Base-by-base conservation (phyloP, 2,888 invertebrate species). In the Amphipoea oculea region DNA sequence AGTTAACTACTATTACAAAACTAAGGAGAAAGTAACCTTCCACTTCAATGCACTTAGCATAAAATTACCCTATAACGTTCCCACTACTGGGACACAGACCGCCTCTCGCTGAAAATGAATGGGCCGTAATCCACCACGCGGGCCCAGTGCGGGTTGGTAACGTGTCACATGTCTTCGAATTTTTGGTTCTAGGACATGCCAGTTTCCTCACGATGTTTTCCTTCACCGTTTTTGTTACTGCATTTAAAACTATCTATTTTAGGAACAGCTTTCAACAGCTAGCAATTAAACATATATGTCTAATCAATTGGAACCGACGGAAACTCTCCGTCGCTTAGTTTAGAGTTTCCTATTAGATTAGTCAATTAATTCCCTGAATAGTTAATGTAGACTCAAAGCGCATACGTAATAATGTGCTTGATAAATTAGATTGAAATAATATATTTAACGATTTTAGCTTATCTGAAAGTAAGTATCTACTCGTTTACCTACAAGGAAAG, bases 221-320 rank as follows among this genome's bases (percentile, higher is more conserved):
- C 57, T 4, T 57, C 57, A 23, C 4, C 4, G 11, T 11, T 23
- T 57, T 57, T 57, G 40, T 65, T 63, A 63, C 36, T 63, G 29
- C 63, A 29, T 7, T 36, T 63, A 63, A 36, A 65, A 65, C 20
- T 40, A 23, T 23, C 3, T 54, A 57, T 45, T 80, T n/a, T n/a
- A 48, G 3, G 23, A 67, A 71, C 42, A 4, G 5, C 54, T 62
- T 69, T 80, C 2, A 48, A 20, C 12, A 84, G 20, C 60, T n/a
- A 57, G 40, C 20, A 65, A 74, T 77, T 74, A 72, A 68, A 72
- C 57, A 73, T 72, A 69, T 57, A 76, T 63, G 78, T 76, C 72
- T 85, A 88, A 82, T 84, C 83, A 88, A 83, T 80, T 71, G 72
- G 62, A 62, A 69, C 82, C 89, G 89, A 91, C 90, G 88, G 89